Base-by-base conservation (phyloP, 2,888 invertebrate species). In the Busseola fusca region DNA sequence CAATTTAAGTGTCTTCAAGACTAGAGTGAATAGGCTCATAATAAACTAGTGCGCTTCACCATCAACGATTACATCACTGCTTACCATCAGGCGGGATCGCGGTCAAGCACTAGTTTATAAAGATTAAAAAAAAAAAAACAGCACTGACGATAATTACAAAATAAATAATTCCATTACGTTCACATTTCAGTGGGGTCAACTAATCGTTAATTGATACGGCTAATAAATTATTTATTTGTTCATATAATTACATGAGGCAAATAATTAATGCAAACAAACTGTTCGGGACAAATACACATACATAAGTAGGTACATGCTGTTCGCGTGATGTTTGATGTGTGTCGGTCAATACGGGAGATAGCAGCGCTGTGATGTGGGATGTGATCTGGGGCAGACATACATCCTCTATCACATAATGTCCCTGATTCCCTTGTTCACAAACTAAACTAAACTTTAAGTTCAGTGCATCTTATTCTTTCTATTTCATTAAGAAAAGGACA, bases 171-270 rank as follows among this genome's bases (percentile, higher is more conserved):
- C 52, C 40, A 60, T 54, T 3, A 63, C n/a, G 27, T 63, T 58
- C 25, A 27, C 54, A 65, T 56, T 57, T 34, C 64, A n/a, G 42
- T 18, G 45, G 62, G 45, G 56, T 72, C 27, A 60, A 52, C 56
- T 62, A 59, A 65, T 77, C 59, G 57, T 66, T 77, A 64, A 78
- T 81, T 64, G 78, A 59, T 81, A n/a, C 81, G 27, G 30, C 34
- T 45, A 65, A 72, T 72, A 65, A 54, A 64, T 77, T 25, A 77
- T 72, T 54, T 81, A 81, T 78, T 81, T 68, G 56, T 63, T 42
- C 50, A 54, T 64, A 57, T 77, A 78, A 78, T 82, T 80, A 80
- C 65, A 45, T 21, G 57, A 54, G 25, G 57, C 73, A 78, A 78
- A 80, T 59, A 78, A 63, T 48, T 69, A 73, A 78, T 52, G 30